Base-by-base conservation (phyloP, 2,113 vertebrate species). In the Calcarius ornatus region DNA sequence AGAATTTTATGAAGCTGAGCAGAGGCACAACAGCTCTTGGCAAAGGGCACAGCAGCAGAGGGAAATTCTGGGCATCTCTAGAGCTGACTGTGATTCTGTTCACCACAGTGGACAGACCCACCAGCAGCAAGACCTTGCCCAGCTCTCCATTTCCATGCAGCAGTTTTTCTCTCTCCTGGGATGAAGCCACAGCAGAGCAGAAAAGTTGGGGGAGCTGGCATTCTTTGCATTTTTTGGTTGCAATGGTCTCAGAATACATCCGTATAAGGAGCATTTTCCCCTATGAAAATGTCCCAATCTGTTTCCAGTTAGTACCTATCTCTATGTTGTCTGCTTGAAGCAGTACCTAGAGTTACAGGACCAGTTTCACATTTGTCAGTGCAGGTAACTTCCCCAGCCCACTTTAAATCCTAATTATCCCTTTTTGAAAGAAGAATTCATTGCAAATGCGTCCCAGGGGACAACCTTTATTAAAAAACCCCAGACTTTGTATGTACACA, bases 381-480 rank as follows among this genome's bases (percentile, higher is more conserved):
- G 65, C 68, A 79, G 38, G 35, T 1, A 1, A 63, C 10, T 77
- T 43, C 9, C 33, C 2, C 25, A 66, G 5, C 15, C 4, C 19
- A 35, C 11, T 78, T 81, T 31, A 68, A 85, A 79, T 20, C 15
- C 37, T 40, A 12, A 40, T 90, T 91, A 80, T 73, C 33, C 16
- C 45, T 73, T 94, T 94, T 76, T 56, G 48, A 89, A 30, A 66
- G 33, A 81, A 82, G 33, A 81, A 82, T 48, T 86, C 21, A 31
- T 50, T 65, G 12, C 16, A 82, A 92, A 77, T 51, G 61, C 15
- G 25, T 75, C 37, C 16, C 6, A 57, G 23, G 15, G 17, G 22
- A 61, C 10, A 69, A 45, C 30, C 6, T 66, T 30, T 22, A 66
- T 22, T 6, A 31, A 8, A 81, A 50, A 75, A 30, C 0, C 3